phyloP scores from a whole-genome alignment of 1,140 invertebrate species.

The Drosophila triauraria region DNA sequence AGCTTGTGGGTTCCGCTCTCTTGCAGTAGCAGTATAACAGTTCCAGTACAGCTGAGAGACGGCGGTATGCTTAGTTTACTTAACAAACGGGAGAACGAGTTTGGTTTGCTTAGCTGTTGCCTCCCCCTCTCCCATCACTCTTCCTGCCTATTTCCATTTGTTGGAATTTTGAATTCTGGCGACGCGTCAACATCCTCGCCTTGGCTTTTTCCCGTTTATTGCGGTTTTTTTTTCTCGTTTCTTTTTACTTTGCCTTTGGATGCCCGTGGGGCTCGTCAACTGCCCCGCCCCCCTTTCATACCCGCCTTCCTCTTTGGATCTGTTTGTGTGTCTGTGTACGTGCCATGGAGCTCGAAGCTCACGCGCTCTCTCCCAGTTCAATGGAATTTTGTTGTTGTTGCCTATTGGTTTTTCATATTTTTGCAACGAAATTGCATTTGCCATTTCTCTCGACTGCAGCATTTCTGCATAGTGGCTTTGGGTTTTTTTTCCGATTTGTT shows the following conservation, averaged over 20 bases:
- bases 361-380: slow-evolving; percentile 32
- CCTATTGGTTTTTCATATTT: slow-evolving; percentile 38
- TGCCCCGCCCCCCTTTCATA: slow-evolving; percentile 17
- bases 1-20: slow-evolving; percentile 12
- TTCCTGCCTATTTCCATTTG: background rate
- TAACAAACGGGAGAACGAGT: slow-evolving; percentile 27
- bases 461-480: slow-evolving; percentile 5
- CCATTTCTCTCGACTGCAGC: slow-evolving; percentile 15
- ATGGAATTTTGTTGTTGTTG: slow-evolving; percentile 55
- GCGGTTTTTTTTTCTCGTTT: background rate
- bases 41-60: slow-evolving; percentile 28
- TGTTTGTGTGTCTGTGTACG: slow-evolving; percentile 23
- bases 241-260: slow-evolving; percentile 34
- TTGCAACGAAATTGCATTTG: slow-evolving; percentile 20
- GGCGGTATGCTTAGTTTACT: slow-evolving; percentile 13
- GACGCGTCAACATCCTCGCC: slow-evolving; percentile 45
- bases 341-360: slow-evolving; percentile 30
- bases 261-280: slow-evolving; percentile 73
- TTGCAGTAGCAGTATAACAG: slow-evolving; percentile 43
- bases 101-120: slow-evolving; percentile 37
- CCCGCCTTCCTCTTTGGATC: slow-evolving; percentile 4
- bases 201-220: slow-evolving; percentile 21
- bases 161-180: slow-evolving; percentile 32
- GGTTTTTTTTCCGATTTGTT: slow-evolving; percentile 1
- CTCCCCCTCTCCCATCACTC: background rate